phyloP scores from a whole-genome alignment of 1,140 invertebrate species.

The Drosophila trapezifrons region DNA sequence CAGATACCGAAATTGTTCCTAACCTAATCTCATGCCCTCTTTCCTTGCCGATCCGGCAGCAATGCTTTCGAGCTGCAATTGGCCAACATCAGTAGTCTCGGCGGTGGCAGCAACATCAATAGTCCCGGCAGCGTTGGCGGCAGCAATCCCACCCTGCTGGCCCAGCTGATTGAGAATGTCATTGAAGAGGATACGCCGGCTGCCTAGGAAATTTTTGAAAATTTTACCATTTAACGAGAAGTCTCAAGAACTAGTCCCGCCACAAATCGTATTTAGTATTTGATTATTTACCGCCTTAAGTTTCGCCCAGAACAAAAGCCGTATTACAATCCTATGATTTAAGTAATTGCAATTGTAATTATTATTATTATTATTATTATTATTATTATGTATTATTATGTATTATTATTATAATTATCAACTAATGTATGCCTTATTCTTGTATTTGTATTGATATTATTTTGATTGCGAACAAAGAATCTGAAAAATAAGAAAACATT shows the following conservation, averaged over 20 bases:
- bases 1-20: conserved; percentile 17
- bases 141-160: conserved; percentile 26
- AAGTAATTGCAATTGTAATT: conserved; percentile 33
- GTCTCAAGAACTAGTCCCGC: conserved; percentile 25
- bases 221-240: not conserved
- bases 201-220: conserved; percentile 7
- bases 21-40: conserved; percentile 26
- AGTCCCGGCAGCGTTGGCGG: conserved; percentile 36
- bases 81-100: conserved; percentile 45
- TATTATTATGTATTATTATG: conserved; percentile 18
- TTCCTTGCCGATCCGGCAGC: conserved; percentile 42
- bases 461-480: conserved; percentile 32
- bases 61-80: conserved; percentile 63
- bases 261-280: conserved; percentile 37
- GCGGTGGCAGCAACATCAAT: conserved; percentile 40
- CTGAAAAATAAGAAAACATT: conserved; percentile 42
- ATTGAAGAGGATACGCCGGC: conserved; percentile 37
- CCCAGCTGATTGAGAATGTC: conserved; percentile 42
- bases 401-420: conserved; percentile 55
- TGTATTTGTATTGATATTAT: conserved; percentile 45
- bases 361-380: conserved; percentile 28
- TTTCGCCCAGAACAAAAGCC: conserved; percentile 43
- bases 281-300: conserved; percentile 21
- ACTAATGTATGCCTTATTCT: conserved; percentile 30
- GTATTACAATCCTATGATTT: conserved; percentile 38